Conservation (phyloP, 2,797 vertebrate species). For the Betta splendens region DNA sequence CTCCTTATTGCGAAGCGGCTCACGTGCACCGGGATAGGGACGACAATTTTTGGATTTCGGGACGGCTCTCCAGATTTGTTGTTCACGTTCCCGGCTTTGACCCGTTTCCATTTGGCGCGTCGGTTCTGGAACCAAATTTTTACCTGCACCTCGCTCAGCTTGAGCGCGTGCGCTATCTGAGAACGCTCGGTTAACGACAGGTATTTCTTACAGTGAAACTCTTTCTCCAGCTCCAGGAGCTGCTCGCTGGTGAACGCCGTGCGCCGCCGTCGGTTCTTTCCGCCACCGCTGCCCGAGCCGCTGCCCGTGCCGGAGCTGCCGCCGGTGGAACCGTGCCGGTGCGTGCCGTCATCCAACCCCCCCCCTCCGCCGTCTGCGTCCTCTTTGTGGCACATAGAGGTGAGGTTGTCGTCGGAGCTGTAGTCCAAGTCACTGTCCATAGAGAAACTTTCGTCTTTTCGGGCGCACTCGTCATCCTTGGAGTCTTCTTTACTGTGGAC, state of each 20-base stretch:
- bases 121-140: constrained; percentile 99
- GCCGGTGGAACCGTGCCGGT: constrained; percentile 53
- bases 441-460: constrained; percentile 93
- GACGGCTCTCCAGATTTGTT: constrained; percentile 97
- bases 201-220: constrained; percentile 99
- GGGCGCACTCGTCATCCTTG: constrained; percentile 88
- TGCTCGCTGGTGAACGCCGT: constrained; percentile 98
- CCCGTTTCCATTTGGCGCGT: constrained; percentile 96
- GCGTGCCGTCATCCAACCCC: constrained; percentile 65
- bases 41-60: constrained; percentile 97
- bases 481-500: constrained; percentile 86
- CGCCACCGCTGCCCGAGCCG: constrained; percentile 61
- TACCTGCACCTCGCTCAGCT: constrained; percentile 98
- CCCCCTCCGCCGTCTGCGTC: constrained; percentile 78
- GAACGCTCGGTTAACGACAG: constrained; percentile 96
- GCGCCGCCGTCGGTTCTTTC: constrained; percentile 92
- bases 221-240: constrained; percentile 97
- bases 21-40: constrained; percentile 97
- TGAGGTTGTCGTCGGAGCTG: constrained; percentile 94
- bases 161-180: constrained; percentile 97
- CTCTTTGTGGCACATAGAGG: constrained; percentile 87
- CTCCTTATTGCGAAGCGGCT: constrained; percentile 97
- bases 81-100: constrained; percentile 97
- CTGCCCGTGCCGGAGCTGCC: constrained; percentile 79
- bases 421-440: constrained; percentile 98